These are phyloP conservation scores for Sogatella furcifera DNA, from an alignment of 1,140 invertebrate genomes.

Conservation along the genomic window DNA sequence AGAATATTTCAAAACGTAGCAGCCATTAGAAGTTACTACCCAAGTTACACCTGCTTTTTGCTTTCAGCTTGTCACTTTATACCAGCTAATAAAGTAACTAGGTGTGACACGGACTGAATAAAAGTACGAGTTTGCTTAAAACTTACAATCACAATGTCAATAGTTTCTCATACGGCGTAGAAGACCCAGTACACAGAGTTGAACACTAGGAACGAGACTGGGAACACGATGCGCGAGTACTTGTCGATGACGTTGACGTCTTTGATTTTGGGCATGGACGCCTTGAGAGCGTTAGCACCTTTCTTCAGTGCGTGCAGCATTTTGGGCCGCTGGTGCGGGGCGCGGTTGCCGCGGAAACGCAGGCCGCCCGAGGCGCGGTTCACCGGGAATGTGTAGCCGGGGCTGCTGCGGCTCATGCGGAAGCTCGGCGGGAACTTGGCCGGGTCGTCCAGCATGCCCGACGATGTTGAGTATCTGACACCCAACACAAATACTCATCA, in stretches of 20 bases:
- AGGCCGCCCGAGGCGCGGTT: slow-evolving; percentile 16
- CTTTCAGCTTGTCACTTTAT: too few species aligned
- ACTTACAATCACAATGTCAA: too few species aligned
- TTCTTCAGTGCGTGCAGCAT: slow-evolving; percentile 64
- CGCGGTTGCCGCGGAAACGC: slow-evolving; percentile 11
- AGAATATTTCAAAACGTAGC: too few species aligned
- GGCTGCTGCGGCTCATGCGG: slow-evolving; percentile 50
- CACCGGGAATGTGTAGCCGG: slow-evolving; percentile 27
- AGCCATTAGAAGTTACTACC: too few species aligned
- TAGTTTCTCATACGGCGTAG: slow-evolving; percentile 46
- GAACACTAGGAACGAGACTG: slow-evolving; percentile 86
- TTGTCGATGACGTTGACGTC: slow-evolving; percentile 97
- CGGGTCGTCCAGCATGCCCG: slow-evolving; percentile 38
- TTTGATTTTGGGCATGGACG: slow-evolving; percentile 84
- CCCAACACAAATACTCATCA: too few species aligned
- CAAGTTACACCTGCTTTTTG: too few species aligned
- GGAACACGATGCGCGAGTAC: slow-evolving; percentile 88
- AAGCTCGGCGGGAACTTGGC: slow-evolving; percentile 68
- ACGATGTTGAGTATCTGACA: slow-evolving; percentile 23
- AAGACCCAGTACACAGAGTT: slow-evolving; percentile 92
- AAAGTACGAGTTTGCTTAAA: too few species aligned
- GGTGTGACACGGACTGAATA: too few species aligned
- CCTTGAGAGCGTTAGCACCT: slow-evolving; percentile 64
- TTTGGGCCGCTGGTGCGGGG: slow-evolving; percentile 45
- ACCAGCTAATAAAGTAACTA: too few species aligned